Percentiles rank a stretch among this genome's conserved stretches.
phyloP scores from a whole-genome alignment of 1,140 invertebrate genomes.

The Microplitis demolitor region DNA sequence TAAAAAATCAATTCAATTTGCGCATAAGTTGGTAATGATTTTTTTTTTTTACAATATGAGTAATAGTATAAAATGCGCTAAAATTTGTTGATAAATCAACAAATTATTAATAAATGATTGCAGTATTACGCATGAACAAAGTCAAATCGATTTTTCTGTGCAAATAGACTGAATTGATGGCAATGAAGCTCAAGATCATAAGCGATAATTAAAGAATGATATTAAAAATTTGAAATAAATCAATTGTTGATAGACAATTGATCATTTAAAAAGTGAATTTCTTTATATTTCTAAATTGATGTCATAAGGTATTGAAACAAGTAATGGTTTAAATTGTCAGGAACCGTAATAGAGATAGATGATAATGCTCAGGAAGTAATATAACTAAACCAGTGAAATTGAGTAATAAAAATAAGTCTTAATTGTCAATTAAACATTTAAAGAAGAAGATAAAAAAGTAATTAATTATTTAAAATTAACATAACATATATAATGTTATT shows the following conservation, averaged over 20 bases:
- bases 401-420: slow-evolving; percentile 6
- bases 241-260: neutral
- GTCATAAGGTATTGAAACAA: neutral
- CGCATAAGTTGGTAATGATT: too few relatives aligned
- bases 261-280: slow-evolving; percentile 8
- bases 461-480: slow-evolving; percentile 7
- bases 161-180: neutral
- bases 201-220: too few relatives aligned
- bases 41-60: too few relatives aligned
- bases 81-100: neutral
- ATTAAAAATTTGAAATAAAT: neutral
- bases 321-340: slow-evolving; percentile 31
- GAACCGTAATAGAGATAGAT: slow-evolving; percentile 47
- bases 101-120: neutral
- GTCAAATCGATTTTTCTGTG: neutral
- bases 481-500: slow-evolving; percentile 46
- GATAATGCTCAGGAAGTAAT: neutral
- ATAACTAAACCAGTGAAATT: neutral
- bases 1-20: neutral
- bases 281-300: slow-evolving; percentile 1
- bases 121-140: slow-evolving; percentile 9
- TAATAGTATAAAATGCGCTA: neutral
- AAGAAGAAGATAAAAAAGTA: slow-evolving; percentile 13
- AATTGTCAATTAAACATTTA: slow-evolving; percentile 30
- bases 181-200: too few relatives aligned